Evolutionary conservation across 2,888 invertebrate genomes (phyloP).

Genomic region (Achlya flavicornis): DNA sequence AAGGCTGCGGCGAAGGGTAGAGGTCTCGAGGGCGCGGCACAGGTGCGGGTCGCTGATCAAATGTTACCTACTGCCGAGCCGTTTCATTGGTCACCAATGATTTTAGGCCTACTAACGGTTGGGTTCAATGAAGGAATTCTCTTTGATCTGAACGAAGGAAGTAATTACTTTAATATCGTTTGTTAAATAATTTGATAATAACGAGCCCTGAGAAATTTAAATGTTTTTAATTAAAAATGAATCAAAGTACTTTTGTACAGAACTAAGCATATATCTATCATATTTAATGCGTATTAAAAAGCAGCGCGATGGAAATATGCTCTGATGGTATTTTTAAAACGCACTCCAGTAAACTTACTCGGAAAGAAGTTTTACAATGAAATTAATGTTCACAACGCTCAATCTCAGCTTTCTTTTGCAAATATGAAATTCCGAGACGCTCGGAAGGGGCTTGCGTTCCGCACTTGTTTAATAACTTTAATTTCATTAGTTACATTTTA

Average conservation of each 20-base stretch:
- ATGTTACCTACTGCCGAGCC: slow-evolving; percentile 11
- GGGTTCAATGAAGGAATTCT: background rate
- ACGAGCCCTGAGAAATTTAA: background rate
- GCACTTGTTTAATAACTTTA: slow-evolving; percentile 47
- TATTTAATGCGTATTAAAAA: slow-evolving; percentile 3
- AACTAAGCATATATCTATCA: background rate
- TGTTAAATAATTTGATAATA: background rate
- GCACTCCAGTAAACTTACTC: slow-evolving; percentile 29
- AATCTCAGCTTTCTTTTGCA: slow-evolving; percentile 49
- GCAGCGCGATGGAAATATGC: background rate
- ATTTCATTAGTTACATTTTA: slow-evolving; percentile 45
- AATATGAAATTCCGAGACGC: slow-evolving; percentile 57
- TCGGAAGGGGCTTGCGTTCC: slow-evolving; percentile 23
- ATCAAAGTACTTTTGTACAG: background rate
- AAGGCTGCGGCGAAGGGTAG: slow-evolving; percentile 5
- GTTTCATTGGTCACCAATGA: slow-evolving; percentile 8
- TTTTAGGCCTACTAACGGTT: background rate
- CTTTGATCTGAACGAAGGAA: background rate
- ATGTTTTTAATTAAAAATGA: background rate
- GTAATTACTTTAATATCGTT: background rate
- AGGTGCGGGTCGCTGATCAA: slow-evolving; percentile 18
- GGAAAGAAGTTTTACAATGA: slow-evolving; percentile 42
- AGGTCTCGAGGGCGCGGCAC: slow-evolving; percentile 14
- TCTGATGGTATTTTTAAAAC: slow-evolving; percentile 23
- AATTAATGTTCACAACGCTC: slow-evolving; percentile 41